Base-by-base conservation (phyloP, 2,113 vertebrate genomes). In the Emberiza fucata region DNA sequence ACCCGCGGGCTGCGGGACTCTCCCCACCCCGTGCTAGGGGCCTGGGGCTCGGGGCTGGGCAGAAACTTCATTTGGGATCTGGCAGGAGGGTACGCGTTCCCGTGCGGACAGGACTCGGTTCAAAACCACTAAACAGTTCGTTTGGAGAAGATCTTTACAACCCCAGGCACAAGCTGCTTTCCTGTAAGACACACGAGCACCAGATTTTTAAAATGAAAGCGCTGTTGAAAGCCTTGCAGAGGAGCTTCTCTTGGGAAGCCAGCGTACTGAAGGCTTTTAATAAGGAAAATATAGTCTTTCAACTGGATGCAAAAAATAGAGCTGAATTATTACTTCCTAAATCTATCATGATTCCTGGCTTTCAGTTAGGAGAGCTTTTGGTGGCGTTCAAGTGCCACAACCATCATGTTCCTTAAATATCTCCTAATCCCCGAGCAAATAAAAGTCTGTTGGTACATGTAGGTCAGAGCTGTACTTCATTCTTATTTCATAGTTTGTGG, bases 291-390 rank as follows among this genome's bases (percentile, higher is more conserved):
- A 35, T 2, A 75, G 45, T 94, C 84, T 80, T 81, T 91, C 87
- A 76, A 61, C 42, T 81, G 79, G 57, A 61, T 88, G 91, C 65
- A 66, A 42, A 94, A 95, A 92, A 87, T 89, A 84, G 81, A 86
- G n/a, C 83, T 85, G 92, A 81, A 90, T 95, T 92, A 68, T 71
- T 92, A 39, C 85, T 94, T 88, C 77, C 71, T 86, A 88, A 94
- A 93, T 83, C 51, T 77, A 45, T 90, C 48, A 20, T 53, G 64
- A 91, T 88, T 83, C 53, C 72, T 73, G 75, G 69, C 72, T 75
- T 78, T 65, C 57, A 28, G 60, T 64, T 63, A 75, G 57, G 40
- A 80, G 63, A 91, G 91, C 71, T 76, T 88, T 86, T 83, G 75
- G 87, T 93, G 92, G 59, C 20, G 8, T 88, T 94, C 51, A 63